Conservation (phyloP, 2,888 invertebrate species). For the Sinelater perroti region DNA sequence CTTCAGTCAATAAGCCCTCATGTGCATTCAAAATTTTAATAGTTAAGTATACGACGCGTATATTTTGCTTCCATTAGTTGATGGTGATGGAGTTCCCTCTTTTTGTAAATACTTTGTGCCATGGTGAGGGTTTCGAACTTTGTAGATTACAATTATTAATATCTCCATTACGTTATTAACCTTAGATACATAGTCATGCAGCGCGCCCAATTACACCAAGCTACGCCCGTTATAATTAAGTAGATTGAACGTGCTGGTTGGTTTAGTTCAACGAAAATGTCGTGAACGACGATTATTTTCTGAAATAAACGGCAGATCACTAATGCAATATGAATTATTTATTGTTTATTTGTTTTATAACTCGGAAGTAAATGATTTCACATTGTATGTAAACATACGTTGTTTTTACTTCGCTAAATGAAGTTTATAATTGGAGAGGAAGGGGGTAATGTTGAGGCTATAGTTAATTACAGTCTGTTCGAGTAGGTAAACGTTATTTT, state of each 20-base stretch:
- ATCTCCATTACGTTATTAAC: slow-evolving; percentile 28
- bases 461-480: too few relatives aligned
- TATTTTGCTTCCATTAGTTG: too few relatives aligned
- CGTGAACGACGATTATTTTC: not conserved
- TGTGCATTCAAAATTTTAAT: not conserved
- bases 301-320: not conserved
- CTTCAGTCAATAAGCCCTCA: too few relatives aligned
- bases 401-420: too few relatives aligned
- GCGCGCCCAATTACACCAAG: slow-evolving; percentile 18
- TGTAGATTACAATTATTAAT: slow-evolving; percentile 19
- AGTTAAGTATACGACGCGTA: not conserved
- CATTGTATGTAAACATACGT: too few relatives aligned
- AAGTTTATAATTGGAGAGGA: too few relatives aligned
- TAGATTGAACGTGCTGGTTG: too few relatives aligned
- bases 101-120: slow-evolving; percentile 30
- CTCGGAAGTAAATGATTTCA: too few relatives aligned
- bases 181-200: slow-evolving; percentile 21
- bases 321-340: not conserved
- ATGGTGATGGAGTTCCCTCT: slow-evolving; percentile 27
- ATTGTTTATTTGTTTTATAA: not conserved
- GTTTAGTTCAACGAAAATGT: not conserved
- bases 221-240: slow-evolving; percentile 1
- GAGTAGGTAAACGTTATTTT: too few relatives aligned
- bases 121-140: slow-evolving; percentile 28
- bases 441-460: too few relatives aligned